Evolutionary conservation across 2,113 vertebrate genomes (phyloP).

Genomic region (Polypterus senegalus): DNA sequence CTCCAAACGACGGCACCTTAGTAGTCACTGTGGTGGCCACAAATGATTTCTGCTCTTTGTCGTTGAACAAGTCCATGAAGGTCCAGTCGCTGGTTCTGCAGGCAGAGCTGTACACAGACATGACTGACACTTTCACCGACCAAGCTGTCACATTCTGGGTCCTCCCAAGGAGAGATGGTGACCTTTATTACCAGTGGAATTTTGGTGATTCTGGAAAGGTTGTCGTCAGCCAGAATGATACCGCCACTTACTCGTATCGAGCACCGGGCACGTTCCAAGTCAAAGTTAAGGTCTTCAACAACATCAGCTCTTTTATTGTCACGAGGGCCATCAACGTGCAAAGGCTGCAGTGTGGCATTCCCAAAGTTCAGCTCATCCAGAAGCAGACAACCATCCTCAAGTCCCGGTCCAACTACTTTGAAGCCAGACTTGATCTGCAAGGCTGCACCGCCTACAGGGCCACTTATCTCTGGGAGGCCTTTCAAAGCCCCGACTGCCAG

Average conservation of each 20-base stretch:
- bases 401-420: constrained; percentile 43
- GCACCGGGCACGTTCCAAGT: constrained; percentile 30
- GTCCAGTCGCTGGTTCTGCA: constrained; percentile 40
- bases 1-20: constrained; percentile 33
- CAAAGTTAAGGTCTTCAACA: constrained; percentile 38
- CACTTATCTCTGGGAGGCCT: constrained; percentile 47
- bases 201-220: constrained; percentile 38
- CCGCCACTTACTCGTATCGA: constrained; percentile 32
- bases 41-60: constrained; percentile 38
- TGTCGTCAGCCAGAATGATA: constrained; percentile 16
- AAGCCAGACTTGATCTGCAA: constrained; percentile 42
- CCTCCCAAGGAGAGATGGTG: constrained; percentile 25
- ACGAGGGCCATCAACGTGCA: constrained; percentile 30
- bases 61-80: constrained; percentile 16
- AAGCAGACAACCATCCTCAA: constrained; percentile 26
- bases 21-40: constrained; percentile 36
- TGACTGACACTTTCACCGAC: constrained; percentile 31
- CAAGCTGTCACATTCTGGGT: constrained; percentile 32
- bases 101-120: constrained; percentile 26
- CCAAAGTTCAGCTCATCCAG: constrained; percentile 32
- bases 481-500: constrained; percentile 22
- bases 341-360: constrained; percentile 36
- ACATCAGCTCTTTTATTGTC: constrained; percentile 33
- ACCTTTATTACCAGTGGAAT: constrained; percentile 42
- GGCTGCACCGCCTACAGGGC: constrained; percentile 47